Evolutionary conservation across 2,113 vertebrate genomes (phyloP).

Genomic region (Rhinoptilus africanus): DNA sequence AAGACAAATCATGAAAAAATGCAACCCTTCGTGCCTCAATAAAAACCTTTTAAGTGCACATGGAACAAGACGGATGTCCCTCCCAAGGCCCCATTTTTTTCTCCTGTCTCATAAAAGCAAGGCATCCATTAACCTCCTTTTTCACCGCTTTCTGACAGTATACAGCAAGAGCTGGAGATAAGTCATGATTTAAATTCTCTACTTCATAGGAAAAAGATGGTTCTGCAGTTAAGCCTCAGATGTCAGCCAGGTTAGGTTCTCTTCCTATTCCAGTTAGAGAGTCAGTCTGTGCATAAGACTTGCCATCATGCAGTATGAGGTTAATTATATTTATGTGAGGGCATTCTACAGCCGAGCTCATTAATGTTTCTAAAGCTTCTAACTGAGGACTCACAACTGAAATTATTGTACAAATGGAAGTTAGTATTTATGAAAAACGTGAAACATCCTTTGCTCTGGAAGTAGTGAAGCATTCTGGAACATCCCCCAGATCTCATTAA

Average conservation of each 20-base stretch:
- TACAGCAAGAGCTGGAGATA: not conserved
- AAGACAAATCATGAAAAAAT: slow-evolving; percentile 34
- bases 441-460: not conserved
- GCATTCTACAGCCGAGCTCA: not conserved
- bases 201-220: not conserved
- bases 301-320: not conserved
- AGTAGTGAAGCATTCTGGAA: not conserved
- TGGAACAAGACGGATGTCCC: slow-evolving; percentile 36
- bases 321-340: slow-evolving; percentile 6
- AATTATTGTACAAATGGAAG: not conserved
- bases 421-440: not conserved
- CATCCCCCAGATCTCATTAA: not conserved
- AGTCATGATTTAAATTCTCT: not conserved
- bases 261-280: not conserved
- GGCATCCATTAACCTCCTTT: slow-evolving; percentile 7
- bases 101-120: slow-evolving; percentile 30
- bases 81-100: not conserved
- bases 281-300: not conserved
- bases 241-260: not conserved
- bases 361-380: not conserved
- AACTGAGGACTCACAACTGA: not conserved
- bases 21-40: slow-evolving; percentile 30
- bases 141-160: not conserved
- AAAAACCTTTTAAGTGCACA: slow-evolving; percentile 31
- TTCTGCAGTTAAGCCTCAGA: not conserved